These are phyloP conservation scores for Eucera pruinosa DNA, from an alignment of 2,888 invertebrate species.

Conservation along the genomic window DNA sequence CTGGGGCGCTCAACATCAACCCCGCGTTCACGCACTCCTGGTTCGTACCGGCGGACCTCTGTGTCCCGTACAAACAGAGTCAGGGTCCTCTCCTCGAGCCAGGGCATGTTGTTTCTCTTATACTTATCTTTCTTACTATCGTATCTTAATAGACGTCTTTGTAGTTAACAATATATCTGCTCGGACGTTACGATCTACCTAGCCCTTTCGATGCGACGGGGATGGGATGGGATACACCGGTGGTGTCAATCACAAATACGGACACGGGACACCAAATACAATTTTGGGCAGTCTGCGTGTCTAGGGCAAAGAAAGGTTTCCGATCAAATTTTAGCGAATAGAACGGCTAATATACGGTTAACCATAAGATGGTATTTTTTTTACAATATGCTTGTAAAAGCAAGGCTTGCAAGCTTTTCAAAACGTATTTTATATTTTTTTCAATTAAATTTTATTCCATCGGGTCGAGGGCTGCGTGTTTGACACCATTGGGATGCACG, in stretches of 20 bases:
- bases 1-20: conserved; percentile 89
- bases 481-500: neutral
- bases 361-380: too few relatives aligned
- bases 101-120: conserved; percentile 91
- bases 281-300: too few relatives aligned
- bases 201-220: conserved; percentile 47
- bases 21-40: conserved; percentile 97
- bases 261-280: too few relatives aligned
- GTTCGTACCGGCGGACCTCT: conserved; percentile 97
- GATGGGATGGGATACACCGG: neutral
- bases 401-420: too few relatives aligned
- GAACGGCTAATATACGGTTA: too few relatives aligned
- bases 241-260: too few relatives aligned
- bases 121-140: conserved; percentile 76
- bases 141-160: conserved; percentile 18
- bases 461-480: too few relatives aligned
- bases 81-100: conserved; percentile 94
- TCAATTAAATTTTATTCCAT: too few relatives aligned
- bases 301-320: too few relatives aligned
- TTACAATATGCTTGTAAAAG: too few relatives aligned
- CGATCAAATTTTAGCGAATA: too few relatives aligned
- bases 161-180: conserved; percentile 36
- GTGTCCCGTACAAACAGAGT: conserved; percentile 93
- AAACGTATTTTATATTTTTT: too few relatives aligned
- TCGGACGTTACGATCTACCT: conserved; percentile 51